Evolutionary conservation across 2,888 invertebrate species (phyloP).

Genomic region (Pasiphila rectangulata): DNA sequence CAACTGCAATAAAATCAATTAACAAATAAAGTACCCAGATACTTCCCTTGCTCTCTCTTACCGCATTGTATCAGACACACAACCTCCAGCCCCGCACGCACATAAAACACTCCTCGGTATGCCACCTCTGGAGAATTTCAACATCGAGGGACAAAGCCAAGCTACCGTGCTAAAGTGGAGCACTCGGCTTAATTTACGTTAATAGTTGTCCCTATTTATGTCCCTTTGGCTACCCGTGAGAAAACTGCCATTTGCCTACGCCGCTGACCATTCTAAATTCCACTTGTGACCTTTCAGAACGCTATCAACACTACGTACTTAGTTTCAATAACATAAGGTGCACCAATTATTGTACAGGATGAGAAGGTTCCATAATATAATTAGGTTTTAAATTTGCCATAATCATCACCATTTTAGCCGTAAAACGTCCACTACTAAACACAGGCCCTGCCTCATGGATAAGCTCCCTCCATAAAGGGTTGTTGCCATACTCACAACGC

Average conservation of each 20-base stretch:
- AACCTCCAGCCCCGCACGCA: too few species aligned
- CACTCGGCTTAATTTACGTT: slow-evolving; percentile 2
- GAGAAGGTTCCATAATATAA: too few species aligned
- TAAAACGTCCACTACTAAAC: too few species aligned
- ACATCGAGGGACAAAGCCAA: not conserved
- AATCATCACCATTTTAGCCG: too few species aligned
- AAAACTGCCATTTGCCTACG: slow-evolving; percentile 20
- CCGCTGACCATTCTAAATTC: slow-evolving; percentile 22
- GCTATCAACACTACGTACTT: slow-evolving; percentile 24
- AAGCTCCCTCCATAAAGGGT: too few species aligned
- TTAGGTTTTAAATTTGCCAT: too few species aligned
- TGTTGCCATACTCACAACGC: too few species aligned
- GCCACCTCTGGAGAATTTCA: not conserved
- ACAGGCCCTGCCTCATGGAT: too few species aligned
- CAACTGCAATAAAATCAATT: too few species aligned
- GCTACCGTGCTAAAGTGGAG: not conserved
- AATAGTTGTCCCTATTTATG: slow-evolving; percentile 12
- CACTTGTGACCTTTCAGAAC: slow-evolving; percentile 28
- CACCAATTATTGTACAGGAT: slow-evolving; percentile 4
- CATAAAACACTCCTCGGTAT: not conserved
- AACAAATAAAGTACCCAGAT: too few species aligned
- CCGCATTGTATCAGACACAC: too few species aligned
- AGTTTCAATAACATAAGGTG: slow-evolving; percentile 12
- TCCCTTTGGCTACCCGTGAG: slow-evolving; percentile 17
- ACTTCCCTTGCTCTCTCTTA: too few species aligned